phyloP scores from a whole-genome alignment of 2,113 vertebrate species.

The Sciurus niger region DNA sequence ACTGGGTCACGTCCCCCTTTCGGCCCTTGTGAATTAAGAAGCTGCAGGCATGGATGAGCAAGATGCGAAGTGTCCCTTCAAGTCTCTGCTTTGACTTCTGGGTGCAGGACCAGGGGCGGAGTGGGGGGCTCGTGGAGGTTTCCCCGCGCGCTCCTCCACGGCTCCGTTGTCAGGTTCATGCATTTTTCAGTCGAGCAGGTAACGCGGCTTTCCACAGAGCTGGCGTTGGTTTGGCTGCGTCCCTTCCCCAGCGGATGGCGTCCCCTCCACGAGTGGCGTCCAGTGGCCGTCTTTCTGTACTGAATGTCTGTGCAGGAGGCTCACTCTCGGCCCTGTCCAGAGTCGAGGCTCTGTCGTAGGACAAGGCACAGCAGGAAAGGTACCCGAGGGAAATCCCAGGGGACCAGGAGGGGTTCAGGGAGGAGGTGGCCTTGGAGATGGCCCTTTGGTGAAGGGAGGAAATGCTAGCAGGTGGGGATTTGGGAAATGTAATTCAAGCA shows the following conservation, averaged over 20 bases:
- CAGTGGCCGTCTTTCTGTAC: not conserved
- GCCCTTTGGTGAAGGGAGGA: not conserved
- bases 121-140: too few relatives aligned
- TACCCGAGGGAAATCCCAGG: not conserved
- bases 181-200: not conserved
- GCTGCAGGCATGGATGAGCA: accelerated
- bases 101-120: not conserved
- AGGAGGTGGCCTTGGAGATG: not conserved
- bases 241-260: not conserved
- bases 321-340: not conserved
- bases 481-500: not conserved
- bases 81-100: not conserved
- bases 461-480: not conserved
- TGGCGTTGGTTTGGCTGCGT: not conserved
- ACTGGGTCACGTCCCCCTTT: not conserved
- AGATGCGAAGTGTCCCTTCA: not conserved
- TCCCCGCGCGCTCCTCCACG: too few relatives aligned
- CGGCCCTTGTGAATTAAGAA: not conserved
- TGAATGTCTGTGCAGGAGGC: not conserved
- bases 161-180: not conserved
- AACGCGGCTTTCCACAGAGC: not conserved
- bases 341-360: not conserved
- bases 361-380: not conserved
- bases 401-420: not conserved
- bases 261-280: not conserved